Base-by-base conservation (phyloP, 1,140 invertebrate genomes). In the Protaetia brevitarsis region DNA sequence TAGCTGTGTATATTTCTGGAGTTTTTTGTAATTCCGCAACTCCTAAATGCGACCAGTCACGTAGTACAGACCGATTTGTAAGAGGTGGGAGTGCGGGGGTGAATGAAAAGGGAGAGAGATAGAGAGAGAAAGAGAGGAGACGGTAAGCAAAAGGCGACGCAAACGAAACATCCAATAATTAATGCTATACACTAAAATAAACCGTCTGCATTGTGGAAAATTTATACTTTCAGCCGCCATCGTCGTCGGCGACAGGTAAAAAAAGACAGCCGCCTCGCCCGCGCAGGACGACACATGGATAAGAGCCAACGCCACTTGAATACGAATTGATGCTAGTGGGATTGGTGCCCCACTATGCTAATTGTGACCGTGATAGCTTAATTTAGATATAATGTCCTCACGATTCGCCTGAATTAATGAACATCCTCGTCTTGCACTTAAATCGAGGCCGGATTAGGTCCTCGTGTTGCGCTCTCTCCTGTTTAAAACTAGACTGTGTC, bases 341-440 rank as follows among this genome's bases (percentile, higher is more conserved):
- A 51, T 51, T 51, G 41, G 41, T 51, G 41, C 41, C 41, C 41
- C 26, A 51, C 41, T 65, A 65, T 65, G 64, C 64, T 65, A 65
- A 65, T 65, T 65, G 64, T 59, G 51, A 65, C 64, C 64, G 19
- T 56, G 64, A 65, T 59, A 28, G 64, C 64, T 65, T 65, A 65
- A 65, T 65, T 65, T 65, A 59, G 64, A 65, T 65, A 59, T 65
- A 65, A 65, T 59, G 64, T 65, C 57, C 64, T 65, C 51, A 31
- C 56, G 64, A 56, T 65, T 56, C 64, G 31, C 29, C 28, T 36
- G 30, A 59, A 65, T 65, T 65, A 65, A 65, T 65, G 64, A 65
- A 57, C 45, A 36, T 65, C 64, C 64, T 58, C 56, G 64, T 65
- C 64, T 23, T 59, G 64, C 57, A 65, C 29, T 65, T 65, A 30